Conservation (phyloP, 2,888 invertebrate species). For the Athalia cordata region DNA sequence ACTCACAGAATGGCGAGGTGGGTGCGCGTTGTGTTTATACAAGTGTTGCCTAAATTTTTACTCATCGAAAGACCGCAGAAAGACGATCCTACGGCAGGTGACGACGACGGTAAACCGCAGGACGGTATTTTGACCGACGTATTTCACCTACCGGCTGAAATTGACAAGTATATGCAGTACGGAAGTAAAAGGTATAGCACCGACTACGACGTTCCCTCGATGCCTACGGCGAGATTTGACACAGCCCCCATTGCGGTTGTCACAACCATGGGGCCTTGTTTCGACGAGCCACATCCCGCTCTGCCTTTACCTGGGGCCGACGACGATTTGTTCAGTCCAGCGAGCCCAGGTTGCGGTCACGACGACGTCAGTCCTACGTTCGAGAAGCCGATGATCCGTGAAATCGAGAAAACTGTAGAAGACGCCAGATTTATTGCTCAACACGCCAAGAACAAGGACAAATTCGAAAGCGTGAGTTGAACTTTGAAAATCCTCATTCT, state of each 20-base stretch:
- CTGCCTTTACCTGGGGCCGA: slow-evolving; percentile 85
- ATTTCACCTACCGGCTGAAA: slow-evolving; percentile 81
- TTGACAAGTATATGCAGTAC: slow-evolving; percentile 81
- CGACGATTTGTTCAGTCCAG: slow-evolving; percentile 89
- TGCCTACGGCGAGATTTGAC: slow-evolving; percentile 75
- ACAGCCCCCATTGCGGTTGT: slow-evolving; percentile 81
- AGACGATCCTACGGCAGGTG: slow-evolving; percentile 79
- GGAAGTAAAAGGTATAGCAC: slow-evolving; percentile 79
- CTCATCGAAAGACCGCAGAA: slow-evolving; percentile 93
- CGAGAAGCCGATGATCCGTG: slow-evolving; percentile 87
- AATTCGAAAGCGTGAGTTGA: slow-evolving; percentile 92
- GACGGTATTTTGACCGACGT: slow-evolving; percentile 87
- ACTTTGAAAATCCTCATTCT: background rate
- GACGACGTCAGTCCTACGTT: slow-evolving; percentile 85
- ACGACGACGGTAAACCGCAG: slow-evolving; percentile 75
- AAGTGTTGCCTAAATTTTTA: slow-evolving; percentile 89
- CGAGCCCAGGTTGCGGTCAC: slow-evolving; percentile 76
- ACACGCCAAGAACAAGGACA: slow-evolving; percentile 95
- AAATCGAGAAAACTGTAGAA: slow-evolving; percentile 94
- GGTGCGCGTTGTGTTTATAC: slow-evolving; percentile 91
- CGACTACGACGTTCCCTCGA: slow-evolving; percentile 82
- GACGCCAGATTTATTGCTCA: slow-evolving; percentile 96
- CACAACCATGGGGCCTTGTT: slow-evolving; percentile 75
- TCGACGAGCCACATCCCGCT: slow-evolving; percentile 82
- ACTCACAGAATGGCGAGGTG: slow-evolving; percentile 95